Base-by-base conservation (phyloP, 2,888 invertebrate species). In the Sarcophaga variegata region DNA sequence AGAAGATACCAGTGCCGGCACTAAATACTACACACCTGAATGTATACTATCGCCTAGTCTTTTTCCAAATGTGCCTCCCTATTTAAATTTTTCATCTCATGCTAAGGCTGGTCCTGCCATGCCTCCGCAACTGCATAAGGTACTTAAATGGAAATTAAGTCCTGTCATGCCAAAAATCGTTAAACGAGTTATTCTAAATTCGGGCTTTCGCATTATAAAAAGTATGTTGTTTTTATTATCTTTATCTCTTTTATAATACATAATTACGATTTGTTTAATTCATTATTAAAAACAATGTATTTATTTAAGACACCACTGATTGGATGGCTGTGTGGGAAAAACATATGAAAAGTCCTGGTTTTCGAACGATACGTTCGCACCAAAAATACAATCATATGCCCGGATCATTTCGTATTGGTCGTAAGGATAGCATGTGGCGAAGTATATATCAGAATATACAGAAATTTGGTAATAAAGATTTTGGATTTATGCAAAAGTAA, bases 301-400 rank as follows among this genome's bases (percentile, higher is more conserved):
- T 79, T 80, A 5, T 75, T 59, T 22, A 63, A 97, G 97, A 97
- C 93, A 96, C 97, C 8, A 96, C 96, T 76, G 97, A 97, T 90
- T 99, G 99, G 99, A 94, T 97, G 90, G 99, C 99, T 12, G 98
- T 98, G 87, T 99, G 99, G 99, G 99, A 99, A 80, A 98, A 98
- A 92, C 99, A 99, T 92, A 97, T 99, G 97, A 98, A 98, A 92
- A 97, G 98, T 11, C 95, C 96, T 4, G 96, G 97, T 93, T 99
- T 98, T 93, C 96, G 96, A 90, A 96, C 96, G 0, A 94, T 97
- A 88, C 96, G 97, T 90, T 97, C 98, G 84, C 97, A 96, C 76
- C 99, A 99, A 93, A 99, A 99, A 94, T 96, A 99, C 91, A 99
- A 99, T 93, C 99, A 99, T 93, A 98, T 99, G 93, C 99, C 99